A percentile compares a stretch with the other conserved stretches of the same genome.
Evolutionary conservation across 2,888 invertebrate genomes (phyloP).

Genomic region (Minunthozetes semirufus): DNA sequence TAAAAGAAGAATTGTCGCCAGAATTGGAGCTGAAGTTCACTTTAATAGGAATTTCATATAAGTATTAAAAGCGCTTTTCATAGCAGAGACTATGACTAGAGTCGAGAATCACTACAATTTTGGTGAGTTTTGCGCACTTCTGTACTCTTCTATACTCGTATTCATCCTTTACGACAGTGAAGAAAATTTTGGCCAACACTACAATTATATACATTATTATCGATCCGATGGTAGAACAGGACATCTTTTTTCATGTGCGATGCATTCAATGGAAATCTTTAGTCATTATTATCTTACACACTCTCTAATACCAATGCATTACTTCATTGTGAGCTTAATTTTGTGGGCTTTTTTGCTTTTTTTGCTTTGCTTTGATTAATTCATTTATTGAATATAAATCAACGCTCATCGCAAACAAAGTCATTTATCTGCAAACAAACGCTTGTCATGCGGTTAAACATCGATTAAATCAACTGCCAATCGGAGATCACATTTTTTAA

Average conservation of each 20-base stretch:
- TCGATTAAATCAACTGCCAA: too few species aligned
- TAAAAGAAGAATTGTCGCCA: neutral
- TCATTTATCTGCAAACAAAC: too few species aligned
- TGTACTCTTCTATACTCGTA: neutral
- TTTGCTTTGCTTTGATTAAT: too few species aligned
- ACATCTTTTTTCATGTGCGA: slow-evolving; percentile 17
- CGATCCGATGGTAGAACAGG: slow-evolving; percentile 19
- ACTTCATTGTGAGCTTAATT: too few species aligned
- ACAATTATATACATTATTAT: slow-evolving; percentile 11
- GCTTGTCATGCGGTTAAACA: too few species aligned
- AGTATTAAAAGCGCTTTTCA: neutral
- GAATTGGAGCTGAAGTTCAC: slow-evolving; percentile 9
- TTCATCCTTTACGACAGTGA: neutral
- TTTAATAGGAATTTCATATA: neutral
- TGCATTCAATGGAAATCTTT: slow-evolving; percentile 9
- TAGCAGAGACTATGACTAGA: neutral
- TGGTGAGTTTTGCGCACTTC: neutral
- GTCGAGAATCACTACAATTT: neutral
- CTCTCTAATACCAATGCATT: too few species aligned
- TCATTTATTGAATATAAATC: too few species aligned
- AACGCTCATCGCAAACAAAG: too few species aligned
- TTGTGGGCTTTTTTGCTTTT: too few species aligned
- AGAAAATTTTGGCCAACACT: neutral
- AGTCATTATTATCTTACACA: neutral
- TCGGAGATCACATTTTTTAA: too few species aligned